Percentiles rank a stretch among this genome's conserved stretches.
Conservation (phyloP, 2,888 invertebrate species). For the Thera britannica region DNA sequence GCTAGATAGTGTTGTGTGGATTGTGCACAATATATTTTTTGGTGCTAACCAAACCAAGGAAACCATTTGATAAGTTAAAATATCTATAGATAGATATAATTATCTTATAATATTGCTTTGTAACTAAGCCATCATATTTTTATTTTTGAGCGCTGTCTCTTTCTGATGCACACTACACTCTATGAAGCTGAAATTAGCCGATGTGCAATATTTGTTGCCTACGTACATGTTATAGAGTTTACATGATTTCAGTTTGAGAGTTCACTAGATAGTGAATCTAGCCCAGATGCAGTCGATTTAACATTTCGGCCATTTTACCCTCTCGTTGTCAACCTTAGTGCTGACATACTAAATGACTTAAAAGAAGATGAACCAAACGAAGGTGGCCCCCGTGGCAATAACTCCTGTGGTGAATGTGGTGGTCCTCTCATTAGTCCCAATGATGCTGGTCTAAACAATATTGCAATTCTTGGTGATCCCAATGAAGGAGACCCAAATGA, state of each 20-base stretch:
- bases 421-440: neutral
- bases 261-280: conserved; percentile 77
- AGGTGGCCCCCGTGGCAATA: neutral
- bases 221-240: neutral
- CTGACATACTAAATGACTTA: neutral
- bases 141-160: too few species aligned
- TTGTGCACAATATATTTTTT: too few species aligned
- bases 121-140: too few species aligned
- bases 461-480: neutral
- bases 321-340: neutral
- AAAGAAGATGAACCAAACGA: neutral
- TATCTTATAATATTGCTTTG: too few species aligned
- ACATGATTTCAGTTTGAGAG: conserved; percentile 56
- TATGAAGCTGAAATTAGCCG: too few species aligned
- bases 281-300: conserved; percentile 63
- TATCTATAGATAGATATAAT: too few species aligned
- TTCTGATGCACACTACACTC: too few species aligned
- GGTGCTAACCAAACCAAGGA: too few species aligned
- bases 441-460: neutral
- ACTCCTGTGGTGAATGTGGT: neutral
- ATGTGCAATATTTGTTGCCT: too few species aligned
- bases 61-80: too few species aligned
- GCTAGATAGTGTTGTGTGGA: too few species aligned
- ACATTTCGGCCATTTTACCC: conserved; percentile 5
- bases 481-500: neutral